phyloP scores from a whole-genome alignment of 1,140 invertebrate genomes.

The Caligus rogercresseyi region DNA sequence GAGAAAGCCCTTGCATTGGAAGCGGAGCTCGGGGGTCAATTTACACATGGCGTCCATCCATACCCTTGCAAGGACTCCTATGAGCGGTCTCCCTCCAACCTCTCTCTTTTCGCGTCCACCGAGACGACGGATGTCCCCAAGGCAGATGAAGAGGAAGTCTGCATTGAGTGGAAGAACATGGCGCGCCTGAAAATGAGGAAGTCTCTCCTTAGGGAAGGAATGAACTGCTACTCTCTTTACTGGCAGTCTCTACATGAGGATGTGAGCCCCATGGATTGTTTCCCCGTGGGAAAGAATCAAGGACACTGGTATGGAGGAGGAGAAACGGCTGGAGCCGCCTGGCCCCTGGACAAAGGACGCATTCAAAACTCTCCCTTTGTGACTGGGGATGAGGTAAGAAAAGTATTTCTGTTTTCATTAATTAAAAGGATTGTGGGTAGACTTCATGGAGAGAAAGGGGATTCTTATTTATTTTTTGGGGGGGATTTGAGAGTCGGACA shows the following conservation, averaged over 20 bases:
- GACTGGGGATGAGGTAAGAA: conserved; percentile 10
- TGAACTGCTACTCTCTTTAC: not conserved
- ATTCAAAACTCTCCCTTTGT: conserved; percentile 7
- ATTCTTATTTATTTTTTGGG: too few species aligned
- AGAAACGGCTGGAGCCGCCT: not conserved
- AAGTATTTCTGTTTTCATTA: not conserved
- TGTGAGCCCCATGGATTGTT: conserved; percentile 15
- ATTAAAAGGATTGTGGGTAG: too few species aligned
- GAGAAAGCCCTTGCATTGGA: not conserved
- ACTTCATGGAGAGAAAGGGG: too few species aligned
- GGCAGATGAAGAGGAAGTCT: not conserved
- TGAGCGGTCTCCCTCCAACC: not conserved
- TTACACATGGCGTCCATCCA: not conserved
- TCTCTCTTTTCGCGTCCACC: not conserved
- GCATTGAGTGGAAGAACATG: conserved; percentile 6
- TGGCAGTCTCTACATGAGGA: conserved; percentile 3
- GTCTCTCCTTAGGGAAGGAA: conserved; percentile 4
- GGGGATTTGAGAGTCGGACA: too few species aligned
- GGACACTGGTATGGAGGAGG: conserved; percentile 20
- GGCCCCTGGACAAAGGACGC: conserved; percentile 17
- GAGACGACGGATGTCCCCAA: not conserved
- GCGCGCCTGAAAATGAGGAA: conserved; percentile 6
- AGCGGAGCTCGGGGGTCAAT: not conserved
- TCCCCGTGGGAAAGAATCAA: conserved; percentile 2
- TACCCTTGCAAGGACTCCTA: conserved; percentile 1